phyloP scores from a whole-genome alignment of 37 sponge, comb jelly and placozoan species.

The Ephydatia muelleri region DNA sequence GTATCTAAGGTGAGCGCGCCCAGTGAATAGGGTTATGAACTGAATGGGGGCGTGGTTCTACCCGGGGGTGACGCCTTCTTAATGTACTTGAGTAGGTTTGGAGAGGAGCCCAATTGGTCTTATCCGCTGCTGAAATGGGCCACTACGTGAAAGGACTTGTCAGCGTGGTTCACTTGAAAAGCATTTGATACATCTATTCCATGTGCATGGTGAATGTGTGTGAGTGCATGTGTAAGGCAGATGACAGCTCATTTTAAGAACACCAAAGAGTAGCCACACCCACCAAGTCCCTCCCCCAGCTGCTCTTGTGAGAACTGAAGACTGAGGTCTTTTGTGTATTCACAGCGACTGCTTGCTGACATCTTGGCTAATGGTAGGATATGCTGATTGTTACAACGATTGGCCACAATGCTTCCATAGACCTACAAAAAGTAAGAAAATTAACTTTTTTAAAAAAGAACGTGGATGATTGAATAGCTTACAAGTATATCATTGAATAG shows the following conservation, averaged over 20 bases:
- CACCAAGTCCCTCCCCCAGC: conserved; percentile 38
- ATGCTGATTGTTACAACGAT: conserved; percentile 70
- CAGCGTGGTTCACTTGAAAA: conserved; percentile 81
- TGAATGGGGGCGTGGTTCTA: too few species aligned
- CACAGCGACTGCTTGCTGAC: conserved; percentile 55
- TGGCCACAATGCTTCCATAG: conserved; percentile 63
- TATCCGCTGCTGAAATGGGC: conserved; percentile 70
- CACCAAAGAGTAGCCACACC: neutral
- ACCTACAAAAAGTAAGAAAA: conserved; percentile 31
- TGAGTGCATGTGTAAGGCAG: neutral
- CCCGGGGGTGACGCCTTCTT: conserved; percentile 20
- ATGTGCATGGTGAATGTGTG: neutral
- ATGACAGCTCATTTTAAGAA: neutral
- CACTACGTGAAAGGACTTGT: conserved; percentile 88
- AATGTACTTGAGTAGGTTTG: conserved; percentile 71
- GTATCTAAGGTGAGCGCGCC: neutral
- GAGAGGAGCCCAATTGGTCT: conserved; percentile 79
- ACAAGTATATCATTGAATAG: conserved; percentile 85
- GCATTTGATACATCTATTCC: conserved; percentile 64
- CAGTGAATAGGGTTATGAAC: neutral
- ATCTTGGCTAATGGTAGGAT: conserved; percentile 66
- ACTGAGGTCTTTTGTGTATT: conserved; percentile 32
- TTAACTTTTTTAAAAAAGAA: too few species aligned
- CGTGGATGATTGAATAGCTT: conserved; percentile 9
- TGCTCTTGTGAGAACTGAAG: conserved; percentile 18